Evolutionary conservation across 2,888 invertebrate species (phyloP), one percentile per base, ranked within the genome.

Genomic region (Aleiodes alternator): DNA sequence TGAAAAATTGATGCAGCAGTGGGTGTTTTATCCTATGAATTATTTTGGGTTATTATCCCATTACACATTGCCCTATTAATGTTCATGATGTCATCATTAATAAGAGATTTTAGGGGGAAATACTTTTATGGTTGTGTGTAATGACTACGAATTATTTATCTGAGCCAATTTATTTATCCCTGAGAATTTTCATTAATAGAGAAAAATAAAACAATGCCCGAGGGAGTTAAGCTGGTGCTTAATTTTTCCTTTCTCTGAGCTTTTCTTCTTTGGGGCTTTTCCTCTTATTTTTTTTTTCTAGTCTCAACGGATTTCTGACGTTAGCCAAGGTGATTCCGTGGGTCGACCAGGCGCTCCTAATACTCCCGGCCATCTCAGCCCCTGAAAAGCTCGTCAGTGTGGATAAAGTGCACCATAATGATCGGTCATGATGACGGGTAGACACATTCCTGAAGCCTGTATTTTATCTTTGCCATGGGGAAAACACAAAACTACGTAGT

Each of bases 381-480:
- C 12, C 56, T 38, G 51, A 6, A 73, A 68, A 57, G 43, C 51
- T 38, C 31, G 29, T 68, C 68, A 29, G 68, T 29, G 68, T 57
- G 68, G 57, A 73, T 51, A 53, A 68, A 68, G 50, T 69, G 57
- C 48, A 73, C 43, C 57, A 48, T 73, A 73, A 73, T 73, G 68
- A 68, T 48, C 57, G 68, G 64, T 73, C 48, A 73, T 73, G 57
- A 73, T 73, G 73, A 51, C 31, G 51, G 53, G 68, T 68, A 29
- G 51, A 14, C 64, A 64, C 48, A 16, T 48, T 11, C 23, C 7
- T 53, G 53, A 12, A 48, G 12, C 48, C 48, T 50, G 12, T 51
- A 31, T 68, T 29, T 29, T 51, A 68, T 34, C 31, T 51, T 66
- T 23, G 51, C 23, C 59, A 12, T 12, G 55, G 14, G 6, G 68